These are phyloP conservation scores for Herpetotheres cachinnans DNA, from an alignment of 2,113 vertebrate genomes.

Conservation along the genomic window DNA sequence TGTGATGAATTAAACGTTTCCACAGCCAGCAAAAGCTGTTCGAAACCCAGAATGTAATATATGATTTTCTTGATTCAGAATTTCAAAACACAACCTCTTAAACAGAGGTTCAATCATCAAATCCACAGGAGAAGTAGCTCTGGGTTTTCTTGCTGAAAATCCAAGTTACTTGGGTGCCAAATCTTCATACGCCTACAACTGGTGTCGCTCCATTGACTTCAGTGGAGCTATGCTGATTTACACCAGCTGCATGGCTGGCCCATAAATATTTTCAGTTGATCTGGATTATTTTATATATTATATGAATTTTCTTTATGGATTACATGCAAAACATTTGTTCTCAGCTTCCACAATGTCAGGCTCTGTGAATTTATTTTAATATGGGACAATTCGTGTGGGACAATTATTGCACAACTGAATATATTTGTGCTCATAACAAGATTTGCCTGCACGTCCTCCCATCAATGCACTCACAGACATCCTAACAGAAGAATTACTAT, in stretches of 20 bases:
- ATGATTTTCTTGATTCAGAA: constrained; percentile 25
- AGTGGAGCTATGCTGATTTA: constrained; percentile 47
- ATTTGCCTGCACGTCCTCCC: neutral
- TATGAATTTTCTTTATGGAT: constrained; percentile 55
- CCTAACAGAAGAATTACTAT: neutral
- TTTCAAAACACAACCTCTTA: constrained; percentile 60
- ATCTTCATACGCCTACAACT: constrained; percentile 26
- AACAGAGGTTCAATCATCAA: constrained; percentile 57
- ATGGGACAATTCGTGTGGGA: neutral
- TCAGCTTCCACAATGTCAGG: constrained; percentile 46
- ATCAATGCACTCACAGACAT: neutral
- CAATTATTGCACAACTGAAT: neutral
- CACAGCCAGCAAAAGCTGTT: constrained; percentile 54
- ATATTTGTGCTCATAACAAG: neutral
- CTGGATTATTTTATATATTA: constrained; percentile 57
- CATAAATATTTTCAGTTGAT: constrained; percentile 62
- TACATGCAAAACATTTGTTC: constrained; percentile 59
- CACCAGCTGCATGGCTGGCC: constrained; percentile 53
- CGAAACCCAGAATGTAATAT: constrained; percentile 38
- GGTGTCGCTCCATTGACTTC: neutral
- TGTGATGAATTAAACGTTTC: constrained; percentile 56
- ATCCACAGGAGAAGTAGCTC: constrained; percentile 66
- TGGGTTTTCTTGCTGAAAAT: constrained; percentile 58
- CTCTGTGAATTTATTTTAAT: constrained; percentile 36
- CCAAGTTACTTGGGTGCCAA: constrained; percentile 51